phyloP scores from a whole-genome alignment of 2,113 vertebrate species.

The pig (Sus scrofa) region DNA sequence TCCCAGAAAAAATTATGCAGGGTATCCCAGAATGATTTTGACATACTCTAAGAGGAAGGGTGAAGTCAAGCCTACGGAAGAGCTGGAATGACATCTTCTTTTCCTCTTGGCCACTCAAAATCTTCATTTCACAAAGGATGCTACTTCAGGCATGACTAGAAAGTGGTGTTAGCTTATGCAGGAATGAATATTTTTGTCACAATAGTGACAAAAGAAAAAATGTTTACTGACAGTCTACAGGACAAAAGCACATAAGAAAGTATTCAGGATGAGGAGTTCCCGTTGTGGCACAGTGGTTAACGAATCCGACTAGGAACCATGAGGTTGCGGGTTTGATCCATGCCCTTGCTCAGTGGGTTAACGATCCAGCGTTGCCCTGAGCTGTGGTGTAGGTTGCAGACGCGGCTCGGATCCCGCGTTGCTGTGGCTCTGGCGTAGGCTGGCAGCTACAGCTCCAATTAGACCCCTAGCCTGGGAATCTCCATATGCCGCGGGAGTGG shows the following conservation, averaged over 20 bases:
- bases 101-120: slow-evolving; percentile 11
- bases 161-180: background rate
- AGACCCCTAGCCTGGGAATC: no score
- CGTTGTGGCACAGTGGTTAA: no score
- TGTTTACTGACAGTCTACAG: background rate
- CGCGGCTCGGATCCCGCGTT: no score
- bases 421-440: no score
- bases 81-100: slow-evolving; percentile 28
- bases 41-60: background rate
- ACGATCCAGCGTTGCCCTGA: no score
- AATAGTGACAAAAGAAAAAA: background rate
- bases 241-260: background rate
- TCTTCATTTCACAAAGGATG: slow-evolving; percentile 15
- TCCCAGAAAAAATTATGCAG: background rate
- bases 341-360: no score
- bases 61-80: background rate
- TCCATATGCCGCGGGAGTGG: no score
- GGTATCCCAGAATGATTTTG: background rate
- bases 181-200: background rate
- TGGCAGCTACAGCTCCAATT: no score
- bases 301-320: no score
- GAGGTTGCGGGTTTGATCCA: no score
- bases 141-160: background rate
- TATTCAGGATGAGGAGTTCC: slow-evolving; percentile 41
- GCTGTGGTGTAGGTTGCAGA: no score